Percentiles rank a stretch among this genome's conserved stretches.
These are phyloP conservation scores for Chiropotes sagulatus DNA, from an alignment of 2,797 vertebrate species.

Conservation along the genomic window DNA sequence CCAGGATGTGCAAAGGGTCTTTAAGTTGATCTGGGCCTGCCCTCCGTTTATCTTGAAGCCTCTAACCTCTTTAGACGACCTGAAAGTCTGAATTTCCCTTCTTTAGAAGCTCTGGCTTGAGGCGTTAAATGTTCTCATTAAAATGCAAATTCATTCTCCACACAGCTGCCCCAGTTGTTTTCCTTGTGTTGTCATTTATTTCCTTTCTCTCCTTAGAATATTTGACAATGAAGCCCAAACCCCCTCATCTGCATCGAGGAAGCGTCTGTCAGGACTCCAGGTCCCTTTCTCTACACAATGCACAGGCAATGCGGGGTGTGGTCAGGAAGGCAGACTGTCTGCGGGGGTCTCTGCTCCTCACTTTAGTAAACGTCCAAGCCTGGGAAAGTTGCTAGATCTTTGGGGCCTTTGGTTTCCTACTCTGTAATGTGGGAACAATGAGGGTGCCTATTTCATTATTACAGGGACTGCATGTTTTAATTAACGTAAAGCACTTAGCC, in stretches of 20 bases:
- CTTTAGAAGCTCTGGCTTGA: conserved; percentile 27
- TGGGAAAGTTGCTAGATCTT: neutral
- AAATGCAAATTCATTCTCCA: conserved; percentile 66
- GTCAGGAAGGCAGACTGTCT: neutral
- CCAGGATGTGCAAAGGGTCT: neutral
- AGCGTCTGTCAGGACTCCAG: no score
- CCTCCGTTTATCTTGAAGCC: neutral
- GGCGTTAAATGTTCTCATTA: conserved; percentile 35
- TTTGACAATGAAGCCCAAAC: neutral
- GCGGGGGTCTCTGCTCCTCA: neutral
- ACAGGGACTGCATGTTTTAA: neutral
- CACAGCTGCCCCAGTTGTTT: conserved; percentile 50
- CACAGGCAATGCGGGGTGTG: neutral
- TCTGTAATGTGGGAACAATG: neutral
- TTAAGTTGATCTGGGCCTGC: neutral
- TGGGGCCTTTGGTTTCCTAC: neutral
- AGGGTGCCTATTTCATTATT: neutral
- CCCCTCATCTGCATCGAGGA: neutral
- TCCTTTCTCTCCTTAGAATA: conserved; percentile 54
- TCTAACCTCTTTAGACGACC: neutral
- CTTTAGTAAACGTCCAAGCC: neutral
- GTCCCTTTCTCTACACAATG: no score
- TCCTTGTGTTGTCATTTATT: conserved; percentile 37
- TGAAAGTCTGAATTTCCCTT: conserved; percentile 10
- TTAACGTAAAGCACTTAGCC: neutral